A percentile compares a stretch with the other conserved stretches of the same genome.
phyloP scores from a whole-genome alignment of 2,113 vertebrate species.

The Nasalis larvatus region DNA sequence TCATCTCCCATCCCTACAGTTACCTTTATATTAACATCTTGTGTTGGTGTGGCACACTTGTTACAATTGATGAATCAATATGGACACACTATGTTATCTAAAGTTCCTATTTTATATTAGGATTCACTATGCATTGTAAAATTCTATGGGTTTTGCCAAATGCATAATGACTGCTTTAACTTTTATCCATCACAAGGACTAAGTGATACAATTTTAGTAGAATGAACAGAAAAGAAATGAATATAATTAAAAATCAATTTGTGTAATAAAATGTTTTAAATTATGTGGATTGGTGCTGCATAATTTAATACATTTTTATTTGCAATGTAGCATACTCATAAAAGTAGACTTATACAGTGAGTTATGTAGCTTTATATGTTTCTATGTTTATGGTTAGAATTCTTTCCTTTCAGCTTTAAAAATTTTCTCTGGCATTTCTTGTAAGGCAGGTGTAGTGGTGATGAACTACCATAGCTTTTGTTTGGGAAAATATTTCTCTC shows the following conservation, averaged over 20 bases:
- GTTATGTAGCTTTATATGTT: neutral
- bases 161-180: neutral
- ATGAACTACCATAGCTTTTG: neutral
- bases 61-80: too few relatives aligned
- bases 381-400: neutral
- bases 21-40: too few relatives aligned
- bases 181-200: neutral
- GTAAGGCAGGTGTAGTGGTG: neutral
- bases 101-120: too few relatives aligned
- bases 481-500: neutral
- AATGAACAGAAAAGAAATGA: conserved; percentile 20
- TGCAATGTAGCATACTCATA: conserved; percentile 1
- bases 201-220: conserved; percentile 20
- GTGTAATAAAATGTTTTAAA: conserved; percentile 48
- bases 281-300: neutral
- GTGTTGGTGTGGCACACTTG: too few relatives aligned
- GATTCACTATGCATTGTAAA: too few relatives aligned
- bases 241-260: conserved; percentile 9
- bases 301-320: neutral
- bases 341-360: neutral
- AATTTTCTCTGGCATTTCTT: neutral
- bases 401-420: neutral
- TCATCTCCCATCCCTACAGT: too few relatives aligned
- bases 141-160: too few relatives aligned
- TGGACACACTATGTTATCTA: too few relatives aligned